phyloP scores from a whole-genome alignment of 2,888 invertebrate species.

The Dasysyrphus albostriatus region DNA sequence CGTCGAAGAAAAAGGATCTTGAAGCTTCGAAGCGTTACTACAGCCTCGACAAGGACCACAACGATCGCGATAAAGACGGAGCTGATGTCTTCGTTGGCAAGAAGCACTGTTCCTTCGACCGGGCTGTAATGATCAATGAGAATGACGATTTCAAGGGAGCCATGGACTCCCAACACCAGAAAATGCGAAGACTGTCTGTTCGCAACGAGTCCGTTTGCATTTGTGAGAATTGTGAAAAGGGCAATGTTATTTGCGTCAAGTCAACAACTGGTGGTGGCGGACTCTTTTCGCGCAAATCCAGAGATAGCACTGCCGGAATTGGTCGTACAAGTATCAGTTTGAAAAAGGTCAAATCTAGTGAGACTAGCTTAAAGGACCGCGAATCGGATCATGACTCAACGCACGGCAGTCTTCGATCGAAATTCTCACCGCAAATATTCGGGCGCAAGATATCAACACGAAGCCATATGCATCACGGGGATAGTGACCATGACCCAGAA shows the following conservation, averaged over 20 bases:
- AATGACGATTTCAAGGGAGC: constrained; percentile 32
- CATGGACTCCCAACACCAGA: constrained; percentile 46
- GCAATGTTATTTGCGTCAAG: constrained; percentile 59
- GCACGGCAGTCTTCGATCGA: constrained; percentile 77
- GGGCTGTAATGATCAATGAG: constrained; percentile 61
- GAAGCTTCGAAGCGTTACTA: constrained; percentile 76
- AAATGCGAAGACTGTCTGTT: constrained; percentile 74
- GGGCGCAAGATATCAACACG: constrained; percentile 77
- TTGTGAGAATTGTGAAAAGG: constrained; percentile 77
- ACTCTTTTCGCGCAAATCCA: constrained; percentile 59
- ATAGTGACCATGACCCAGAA: constrained; percentile 77
- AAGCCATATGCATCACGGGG: constrained; percentile 72
- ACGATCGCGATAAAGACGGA: constrained; percentile 52
- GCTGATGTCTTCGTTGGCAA: constrained; percentile 67
- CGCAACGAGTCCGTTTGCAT: constrained; percentile 73
- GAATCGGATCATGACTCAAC: constrained; percentile 73
- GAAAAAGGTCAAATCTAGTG: constrained; percentile 73
- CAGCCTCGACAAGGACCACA: constrained; percentile 77
- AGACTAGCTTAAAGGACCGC: constrained; percentile 76
- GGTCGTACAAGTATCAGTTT: constrained; percentile 50
- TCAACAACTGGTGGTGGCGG: constrained; percentile 65
- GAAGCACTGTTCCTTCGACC: constrained; percentile 78
- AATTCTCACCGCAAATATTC: constrained; percentile 78
- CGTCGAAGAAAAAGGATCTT: constrained; percentile 71
- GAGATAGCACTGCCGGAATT: constrained; percentile 58